Evolutionary conservation across 2,113 vertebrate genomes (phyloP).

Genomic region (Pollimyrus isidori): DNA sequence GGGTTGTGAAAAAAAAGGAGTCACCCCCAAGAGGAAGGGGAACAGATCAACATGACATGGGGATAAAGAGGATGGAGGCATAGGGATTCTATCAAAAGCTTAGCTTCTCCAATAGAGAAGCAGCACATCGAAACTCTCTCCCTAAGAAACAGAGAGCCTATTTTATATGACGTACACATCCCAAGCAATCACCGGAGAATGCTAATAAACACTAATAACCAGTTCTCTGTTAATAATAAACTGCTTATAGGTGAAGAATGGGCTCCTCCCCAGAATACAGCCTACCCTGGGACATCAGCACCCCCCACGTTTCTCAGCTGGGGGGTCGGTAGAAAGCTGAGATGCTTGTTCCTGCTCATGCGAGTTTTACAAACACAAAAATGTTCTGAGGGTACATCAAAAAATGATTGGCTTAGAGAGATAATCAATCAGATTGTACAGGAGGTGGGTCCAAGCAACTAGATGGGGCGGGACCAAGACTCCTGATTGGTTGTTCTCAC

Average conservation of each 20-base stretch:
- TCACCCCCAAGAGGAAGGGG: background rate
- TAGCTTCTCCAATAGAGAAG: background rate
- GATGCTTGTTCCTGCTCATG: background rate
- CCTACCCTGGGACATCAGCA: background rate
- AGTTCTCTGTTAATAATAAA: background rate
- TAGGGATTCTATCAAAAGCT: background rate
- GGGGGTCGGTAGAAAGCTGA: background rate
- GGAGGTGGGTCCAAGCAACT: background rate
- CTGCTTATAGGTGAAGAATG: background rate
- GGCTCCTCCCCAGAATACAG: background rate
- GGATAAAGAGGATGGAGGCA: background rate
- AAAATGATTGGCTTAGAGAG: background rate
- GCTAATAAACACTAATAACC: background rate
- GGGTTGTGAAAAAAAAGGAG: background rate
- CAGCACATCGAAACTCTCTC: background rate
- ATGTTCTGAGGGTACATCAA: background rate
- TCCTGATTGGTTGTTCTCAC: background rate
- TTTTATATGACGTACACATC: background rate
- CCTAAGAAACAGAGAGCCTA: background rate
- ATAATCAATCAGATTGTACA: background rate
- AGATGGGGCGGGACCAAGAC: background rate
- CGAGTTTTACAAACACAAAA: background rate
- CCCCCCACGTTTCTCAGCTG: background rate
- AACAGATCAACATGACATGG: background rate
- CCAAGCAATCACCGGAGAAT: background rate